These are phyloP conservation scores for Anthoscopus minutus DNA, from an alignment of 2,113 vertebrate genomes.

Conservation along the genomic window DNA sequence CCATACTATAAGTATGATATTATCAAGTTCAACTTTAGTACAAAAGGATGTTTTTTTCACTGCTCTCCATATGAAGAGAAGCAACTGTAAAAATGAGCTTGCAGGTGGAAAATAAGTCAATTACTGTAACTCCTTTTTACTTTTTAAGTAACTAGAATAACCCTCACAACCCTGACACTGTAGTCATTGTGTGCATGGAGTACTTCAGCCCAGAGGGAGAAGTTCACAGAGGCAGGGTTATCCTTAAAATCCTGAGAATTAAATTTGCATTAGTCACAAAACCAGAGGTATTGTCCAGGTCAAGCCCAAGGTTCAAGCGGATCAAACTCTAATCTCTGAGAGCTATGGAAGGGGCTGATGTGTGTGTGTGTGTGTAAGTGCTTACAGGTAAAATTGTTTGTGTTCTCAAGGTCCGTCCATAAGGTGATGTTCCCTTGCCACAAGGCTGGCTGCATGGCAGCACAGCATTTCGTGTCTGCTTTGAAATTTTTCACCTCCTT, in stretches of 20 bases:
- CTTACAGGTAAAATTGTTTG: background rate
- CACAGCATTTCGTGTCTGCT: background rate
- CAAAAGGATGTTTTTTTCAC: background rate
- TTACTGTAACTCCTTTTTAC: background rate
- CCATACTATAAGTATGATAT: background rate
- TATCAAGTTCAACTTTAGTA: background rate
- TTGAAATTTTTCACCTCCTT: background rate
- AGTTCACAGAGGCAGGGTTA: background rate
- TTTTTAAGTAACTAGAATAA: background rate
- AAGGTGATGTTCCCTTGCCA: too few species aligned
- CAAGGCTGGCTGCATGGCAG: background rate
- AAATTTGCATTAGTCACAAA: background rate
- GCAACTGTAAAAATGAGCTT: background rate
- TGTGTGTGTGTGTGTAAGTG: rapidly evolving
- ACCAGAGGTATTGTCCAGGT: background rate
- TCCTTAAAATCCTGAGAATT: background rate
- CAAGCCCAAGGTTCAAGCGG: background rate
- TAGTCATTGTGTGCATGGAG: background rate
- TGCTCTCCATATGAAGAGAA: background rate
- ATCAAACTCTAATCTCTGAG: background rate
- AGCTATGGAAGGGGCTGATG: background rate
- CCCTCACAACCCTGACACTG: background rate
- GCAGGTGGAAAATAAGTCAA: background rate
- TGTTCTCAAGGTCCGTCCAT: background rate
- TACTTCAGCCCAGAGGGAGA: background rate